Evolutionary conservation across 2,113 vertebrate genomes (phyloP), one percentile per base, ranked within the genome.

Genomic region (Myocastor coypus): DNA sequence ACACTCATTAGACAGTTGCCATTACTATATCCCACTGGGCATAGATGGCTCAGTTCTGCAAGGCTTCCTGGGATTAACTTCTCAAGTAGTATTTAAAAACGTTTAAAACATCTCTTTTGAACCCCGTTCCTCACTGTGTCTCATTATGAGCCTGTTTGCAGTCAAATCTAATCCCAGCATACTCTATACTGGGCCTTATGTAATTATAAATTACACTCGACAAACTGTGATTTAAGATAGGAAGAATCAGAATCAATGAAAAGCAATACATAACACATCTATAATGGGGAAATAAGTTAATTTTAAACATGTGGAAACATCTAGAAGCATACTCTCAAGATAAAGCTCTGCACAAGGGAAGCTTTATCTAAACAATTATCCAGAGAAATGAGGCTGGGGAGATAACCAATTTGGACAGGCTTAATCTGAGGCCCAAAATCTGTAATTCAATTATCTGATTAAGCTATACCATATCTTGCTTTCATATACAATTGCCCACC

Each of bases 1-100:
- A 93, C 32, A 94, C 1, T 95, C 87, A 92, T 87, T 94, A 90
- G 86, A 59, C 55, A 94, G 68, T 88, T 91, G 86, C 83, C 75
- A 73, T 63, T 85, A 87, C 88, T 64, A 93, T 83, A 71, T 19
- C 16, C 78, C 57, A 89, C 40, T 94, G 63, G 55, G 32, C 81
- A 89, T 28, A 50, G 40, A 40, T 3, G 4, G 4, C 16, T 87
- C 89, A 73, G 64, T 2, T 90, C 61, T 73, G 13, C 7, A 57
- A 93, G 81, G n/a, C 7, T 90, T 59, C 78, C 81, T 89, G 42
- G 26, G 64, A 42, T 11, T 94, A 78, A 32, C 80, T 73, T 90
- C 82, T 24, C 20, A 28, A 20, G 6, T 24, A 93, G 2, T 59
- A 57, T 78, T 92, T 94, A 37, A 2, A 61, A 85, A 68, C 68